Conservation (phyloP, 2,888 invertebrate genomes). For the Euzophera pinguis region DNA sequence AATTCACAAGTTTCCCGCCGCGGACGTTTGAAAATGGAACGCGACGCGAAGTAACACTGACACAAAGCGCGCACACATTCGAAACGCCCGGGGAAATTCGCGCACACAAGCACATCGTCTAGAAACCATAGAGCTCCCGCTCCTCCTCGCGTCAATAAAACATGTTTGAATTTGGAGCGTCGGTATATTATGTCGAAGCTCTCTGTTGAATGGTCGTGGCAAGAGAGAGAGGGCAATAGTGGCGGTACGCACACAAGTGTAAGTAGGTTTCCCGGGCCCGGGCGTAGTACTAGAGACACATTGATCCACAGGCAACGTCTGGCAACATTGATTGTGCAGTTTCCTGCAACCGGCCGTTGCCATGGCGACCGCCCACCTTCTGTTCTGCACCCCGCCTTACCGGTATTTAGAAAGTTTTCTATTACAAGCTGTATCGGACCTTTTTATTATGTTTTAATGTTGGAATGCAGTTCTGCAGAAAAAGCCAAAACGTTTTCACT, state of each 20-base stretch:
- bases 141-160: conserved; percentile 26
- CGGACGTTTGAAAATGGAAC: conserved; percentile 61
- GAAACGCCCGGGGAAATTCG: conserved; percentile 55
- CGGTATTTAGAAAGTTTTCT: conserved; percentile 53
- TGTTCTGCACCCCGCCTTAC: conserved; percentile 49
- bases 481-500: too few species aligned
- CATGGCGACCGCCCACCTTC: conserved; percentile 62
- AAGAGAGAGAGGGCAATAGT: conserved; percentile 36
- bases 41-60: conserved; percentile 48
- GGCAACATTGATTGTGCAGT: conserved; percentile 79
- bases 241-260: conserved; percentile 42
- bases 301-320: conserved; percentile 75
- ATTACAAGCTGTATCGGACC: conserved; percentile 49
- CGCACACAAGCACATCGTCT: conserved; percentile 42
- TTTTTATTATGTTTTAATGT: conserved; percentile 25
- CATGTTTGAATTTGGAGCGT: conserved; percentile 20
- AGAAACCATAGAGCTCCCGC: conserved; percentile 40
- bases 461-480: neutral
- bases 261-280: conserved; percentile 67
- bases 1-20: conserved; percentile 69
- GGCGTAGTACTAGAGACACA: conserved; percentile 80
- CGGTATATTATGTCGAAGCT: conserved; percentile 36
- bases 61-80: conserved; percentile 46
- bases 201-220: conserved; percentile 33
- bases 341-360: conserved; percentile 73